A percentile compares a stretch with the other conserved stretches of the same genome.
phyloP scores from a whole-genome alignment of 30 jellyfish, hydroid and myxozoan species.

The Hydractinia echinata region DNA sequence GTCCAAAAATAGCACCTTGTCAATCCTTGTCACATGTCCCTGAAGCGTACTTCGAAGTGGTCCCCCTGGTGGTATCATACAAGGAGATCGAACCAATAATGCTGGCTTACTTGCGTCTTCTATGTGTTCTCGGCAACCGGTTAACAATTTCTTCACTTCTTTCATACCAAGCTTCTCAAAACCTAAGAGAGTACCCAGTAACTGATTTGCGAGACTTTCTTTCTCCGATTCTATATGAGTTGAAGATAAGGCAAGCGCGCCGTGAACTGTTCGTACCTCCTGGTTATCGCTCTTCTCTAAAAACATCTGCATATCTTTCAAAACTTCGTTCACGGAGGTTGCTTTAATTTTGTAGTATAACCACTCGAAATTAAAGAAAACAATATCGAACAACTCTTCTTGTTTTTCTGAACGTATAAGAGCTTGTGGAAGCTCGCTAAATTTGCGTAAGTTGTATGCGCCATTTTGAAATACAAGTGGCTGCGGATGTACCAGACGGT shows the following conservation, averaged over 20 bases:
- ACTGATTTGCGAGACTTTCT: conserved; percentile 1
- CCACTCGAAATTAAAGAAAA: conserved; percentile 3
- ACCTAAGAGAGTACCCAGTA: neutral
- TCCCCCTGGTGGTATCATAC: too few species aligned
- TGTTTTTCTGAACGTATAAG: neutral
- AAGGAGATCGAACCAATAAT: too few species aligned
- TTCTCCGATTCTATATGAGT: neutral
- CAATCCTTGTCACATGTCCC: too few species aligned
- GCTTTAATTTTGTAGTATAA: neutral
- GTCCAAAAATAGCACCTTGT: too few species aligned
- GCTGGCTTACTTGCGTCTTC: too few species aligned
- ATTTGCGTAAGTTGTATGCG: neutral
- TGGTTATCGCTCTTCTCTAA: neutral
- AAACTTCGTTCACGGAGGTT: neutral
- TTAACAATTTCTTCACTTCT: too few species aligned
- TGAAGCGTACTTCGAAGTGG: too few species aligned
- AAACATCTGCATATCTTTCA: neutral
- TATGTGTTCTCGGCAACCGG: too few species aligned
- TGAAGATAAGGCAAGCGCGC: neutral
- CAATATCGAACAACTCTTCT: neutral
- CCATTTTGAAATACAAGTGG: neutral
- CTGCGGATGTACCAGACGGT: neutral
- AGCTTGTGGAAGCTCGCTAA: neutral
- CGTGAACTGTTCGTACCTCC: neutral
- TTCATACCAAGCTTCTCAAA: neutral